Evolutionary conservation across 2,797 vertebrate genomes (phyloP).

Genomic region (Allobates femoralis): DNA sequence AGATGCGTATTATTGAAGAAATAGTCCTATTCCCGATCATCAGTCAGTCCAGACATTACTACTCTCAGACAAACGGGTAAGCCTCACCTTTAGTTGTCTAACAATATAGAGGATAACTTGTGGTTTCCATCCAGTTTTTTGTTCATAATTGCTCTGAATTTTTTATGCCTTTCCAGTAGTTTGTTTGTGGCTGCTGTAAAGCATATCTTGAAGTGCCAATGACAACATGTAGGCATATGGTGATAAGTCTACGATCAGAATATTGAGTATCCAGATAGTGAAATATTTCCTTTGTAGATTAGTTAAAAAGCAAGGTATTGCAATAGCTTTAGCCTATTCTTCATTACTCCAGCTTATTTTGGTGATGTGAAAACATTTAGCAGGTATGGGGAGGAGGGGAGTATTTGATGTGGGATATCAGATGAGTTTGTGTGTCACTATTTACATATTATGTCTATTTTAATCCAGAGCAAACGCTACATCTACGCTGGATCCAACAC

Average conservation of each 20-base stretch:
- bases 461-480: constrained; percentile 76
- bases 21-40: constrained; percentile 84
- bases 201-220: no score
- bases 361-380: no score
- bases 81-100: constrained; percentile 33
- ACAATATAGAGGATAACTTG: not conserved
- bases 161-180: not conserved
- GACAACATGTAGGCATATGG: no score
- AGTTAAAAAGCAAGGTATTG: no score
- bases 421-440: not conserved
- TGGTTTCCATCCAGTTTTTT: not conserved
- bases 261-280: no score
- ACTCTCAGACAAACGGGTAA: constrained; percentile 85
- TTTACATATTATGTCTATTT: not conserved
- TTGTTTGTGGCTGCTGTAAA: no score
- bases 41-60: constrained; percentile 88
- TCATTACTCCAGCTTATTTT: no score
- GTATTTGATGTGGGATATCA: not conserved
- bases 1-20: constrained; percentile 92
- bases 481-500: constrained; percentile 91
- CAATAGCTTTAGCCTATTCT: no score
- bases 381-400: no score
- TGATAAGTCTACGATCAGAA: no score
- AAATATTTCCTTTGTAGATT: no score
- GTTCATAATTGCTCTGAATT: not conserved